Evolutionary conservation across 2,888 invertebrate species (phyloP).

Genomic region (Epirrhoe tristata): DNA sequence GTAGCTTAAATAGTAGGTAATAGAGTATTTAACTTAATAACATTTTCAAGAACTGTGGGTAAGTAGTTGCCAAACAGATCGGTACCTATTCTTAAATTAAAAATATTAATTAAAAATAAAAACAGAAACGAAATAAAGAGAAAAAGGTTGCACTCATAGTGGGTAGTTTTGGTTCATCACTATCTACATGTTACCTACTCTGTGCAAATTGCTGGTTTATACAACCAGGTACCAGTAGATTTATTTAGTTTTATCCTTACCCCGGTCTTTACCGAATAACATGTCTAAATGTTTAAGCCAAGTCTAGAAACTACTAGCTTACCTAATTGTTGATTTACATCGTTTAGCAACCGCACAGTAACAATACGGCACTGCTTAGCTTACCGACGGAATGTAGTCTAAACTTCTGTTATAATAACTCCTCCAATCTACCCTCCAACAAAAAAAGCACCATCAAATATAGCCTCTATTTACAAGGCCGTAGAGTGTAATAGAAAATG

Average conservation of each 20-base stretch:
- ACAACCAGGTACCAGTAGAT: background rate
- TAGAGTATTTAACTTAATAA: too few relatives aligned
- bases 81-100: too few relatives aligned
- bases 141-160: too few relatives aligned
- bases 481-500: slow-evolving; percentile 44
- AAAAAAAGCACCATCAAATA: slow-evolving; percentile 32
- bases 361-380: slow-evolving; percentile 66
- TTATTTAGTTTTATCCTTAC: background rate
- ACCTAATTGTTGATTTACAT: slow-evolving; percentile 61
- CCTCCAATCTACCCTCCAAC: slow-evolving; percentile 32
- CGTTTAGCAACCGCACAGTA: slow-evolving; percentile 57
- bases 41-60: too few relatives aligned
- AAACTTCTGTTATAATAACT: slow-evolving; percentile 64
- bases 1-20: too few relatives aligned
- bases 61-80: too few relatives aligned
- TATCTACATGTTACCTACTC: too few relatives aligned
- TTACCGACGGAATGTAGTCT: slow-evolving; percentile 75
- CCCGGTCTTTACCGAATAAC: background rate
- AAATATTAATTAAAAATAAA: too few relatives aligned
- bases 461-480: slow-evolving; percentile 26
- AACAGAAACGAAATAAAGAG: too few relatives aligned
- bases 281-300: background rate
- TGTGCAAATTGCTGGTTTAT: background rate
- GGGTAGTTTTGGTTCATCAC: too few relatives aligned
- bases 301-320: slow-evolving; percentile 19